Evolutionary conservation across 2,888 invertebrate species (phyloP).

Genomic region (Trissolcus brochymenae): DNA sequence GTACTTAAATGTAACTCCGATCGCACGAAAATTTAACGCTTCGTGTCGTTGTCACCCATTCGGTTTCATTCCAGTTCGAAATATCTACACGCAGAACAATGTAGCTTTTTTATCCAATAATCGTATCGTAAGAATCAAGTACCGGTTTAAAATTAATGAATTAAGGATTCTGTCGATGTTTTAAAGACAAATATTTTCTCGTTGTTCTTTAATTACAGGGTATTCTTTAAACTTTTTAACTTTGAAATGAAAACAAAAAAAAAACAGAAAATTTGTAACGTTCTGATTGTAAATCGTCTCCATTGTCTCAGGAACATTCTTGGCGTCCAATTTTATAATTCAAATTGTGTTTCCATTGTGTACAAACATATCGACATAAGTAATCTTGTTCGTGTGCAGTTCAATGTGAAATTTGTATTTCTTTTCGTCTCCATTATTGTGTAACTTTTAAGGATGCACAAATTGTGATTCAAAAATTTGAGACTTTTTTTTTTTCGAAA

Average conservation of each 20-base stretch:
- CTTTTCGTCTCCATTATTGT: background rate
- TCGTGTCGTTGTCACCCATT: slow-evolving; percentile 36
- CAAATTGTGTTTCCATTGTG: slow-evolving; percentile 21
- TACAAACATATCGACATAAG: slow-evolving; percentile 48
- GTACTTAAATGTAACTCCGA: slow-evolving; percentile 54
- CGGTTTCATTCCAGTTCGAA: slow-evolving; percentile 47
- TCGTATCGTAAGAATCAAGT: slow-evolving; percentile 29
- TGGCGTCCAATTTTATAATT: slow-evolving; percentile 46
- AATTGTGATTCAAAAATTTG: background rate
- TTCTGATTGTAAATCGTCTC: slow-evolving; percentile 8
- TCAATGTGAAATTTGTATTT: slow-evolving; percentile 8
- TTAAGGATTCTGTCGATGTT: too few species aligned
- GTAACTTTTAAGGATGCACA: slow-evolving; percentile 5
- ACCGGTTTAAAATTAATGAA: slow-evolving; percentile 2
- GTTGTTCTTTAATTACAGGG: too few species aligned
- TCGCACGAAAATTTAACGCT: slow-evolving; percentile 24
- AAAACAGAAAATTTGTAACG: slow-evolving; percentile 6
- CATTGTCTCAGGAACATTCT: slow-evolving; percentile 34
- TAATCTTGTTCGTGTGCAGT: slow-evolving; percentile 33
- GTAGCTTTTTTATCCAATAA: slow-evolving; percentile 43
- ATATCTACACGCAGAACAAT: slow-evolving; percentile 43
- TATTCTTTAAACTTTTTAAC: background rate
- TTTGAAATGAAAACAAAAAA: background rate
- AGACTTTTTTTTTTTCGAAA: background rate
- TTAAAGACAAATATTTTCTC: too few species aligned